Evolutionary conservation across 2,113 vertebrate species (phyloP), one percentile per base, ranked within the genome.

Genomic region (Thermophis baileyi): DNA sequence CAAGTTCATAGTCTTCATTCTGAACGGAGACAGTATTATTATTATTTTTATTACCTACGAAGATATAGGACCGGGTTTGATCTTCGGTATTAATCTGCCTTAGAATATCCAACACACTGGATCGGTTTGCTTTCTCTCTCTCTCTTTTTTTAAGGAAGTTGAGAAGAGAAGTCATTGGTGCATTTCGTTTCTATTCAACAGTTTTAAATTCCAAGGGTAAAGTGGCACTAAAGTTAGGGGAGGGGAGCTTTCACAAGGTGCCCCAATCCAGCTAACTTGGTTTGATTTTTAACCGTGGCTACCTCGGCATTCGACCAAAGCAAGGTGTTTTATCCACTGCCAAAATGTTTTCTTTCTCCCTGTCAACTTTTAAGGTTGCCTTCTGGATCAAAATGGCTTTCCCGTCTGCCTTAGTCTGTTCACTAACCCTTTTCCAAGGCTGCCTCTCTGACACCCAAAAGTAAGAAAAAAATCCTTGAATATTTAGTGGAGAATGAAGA

Each of bases 1-100:
- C 5, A 94, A 93, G 95, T 91, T 95, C 95, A 87, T 96, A 95
- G 96, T 98, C 96, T 97, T 97, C 95, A 94, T 91, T 96, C 96
- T 96, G 97, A 95, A 92, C 95, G 94, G 94, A 96, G 93, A 93
- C 85, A 86, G 90, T 90, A 95, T 94, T 91, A 95, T 94, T 92
- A 10, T 93, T 92, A 1, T 50, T 91, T 24, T 87, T 53, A 20
- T 88, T 44, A 97, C 95, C 74, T 81, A 81, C 18, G 0, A 81
- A 9, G 35, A 22, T 22, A 7, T 94, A 69, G 92, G 93, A 89
- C 92, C 95, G 16, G 94, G 93, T 95, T 94, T 63, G 8, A 92
- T 60, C 94, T 95, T 93, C 87, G 74, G 93, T 96, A 95, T 94
- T 95, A 69, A 93, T 92, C 85, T 90, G 93, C 94, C 94, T 22